Evolutionary conservation across 1,140 invertebrate genomes (phyloP).

Genomic region (Drosophila chauvacae): DNA sequence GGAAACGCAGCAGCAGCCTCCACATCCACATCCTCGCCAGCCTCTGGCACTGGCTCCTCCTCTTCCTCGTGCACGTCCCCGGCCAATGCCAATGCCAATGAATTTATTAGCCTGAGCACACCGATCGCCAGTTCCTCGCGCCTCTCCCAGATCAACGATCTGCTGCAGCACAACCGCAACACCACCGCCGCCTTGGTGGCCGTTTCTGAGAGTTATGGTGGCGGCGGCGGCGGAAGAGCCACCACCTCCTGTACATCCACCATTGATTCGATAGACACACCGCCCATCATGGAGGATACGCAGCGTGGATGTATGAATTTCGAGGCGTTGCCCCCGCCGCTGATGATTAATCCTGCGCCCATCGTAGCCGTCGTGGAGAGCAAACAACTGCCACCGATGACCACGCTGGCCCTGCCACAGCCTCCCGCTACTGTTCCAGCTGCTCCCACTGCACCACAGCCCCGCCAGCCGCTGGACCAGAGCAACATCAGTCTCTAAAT

Average conservation of each 20-base stretch:
- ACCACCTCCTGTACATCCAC: slow-evolving; percentile 26
- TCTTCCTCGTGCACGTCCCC: slow-evolving; percentile 8
- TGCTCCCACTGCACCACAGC: slow-evolving; percentile 43
- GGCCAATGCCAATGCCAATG: slow-evolving; percentile 41
- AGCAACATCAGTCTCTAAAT: slow-evolving; percentile 25
- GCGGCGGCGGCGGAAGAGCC: slow-evolving; percentile 15
- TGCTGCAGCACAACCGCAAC: slow-evolving; percentile 81
- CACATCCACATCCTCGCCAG: slow-evolving; percentile 8
- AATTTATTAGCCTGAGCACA: slow-evolving; percentile 74
- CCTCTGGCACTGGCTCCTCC: background rate
- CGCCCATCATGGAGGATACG: slow-evolving; percentile 70
- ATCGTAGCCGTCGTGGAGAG: slow-evolving; percentile 70
- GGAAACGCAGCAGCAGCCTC: slow-evolving; percentile 30
- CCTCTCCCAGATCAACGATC: slow-evolving; percentile 80
- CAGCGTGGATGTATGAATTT: slow-evolving; percentile 70
- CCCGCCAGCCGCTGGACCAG: slow-evolving; percentile 61
- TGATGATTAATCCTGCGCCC: slow-evolving; percentile 68
- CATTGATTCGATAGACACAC: slow-evolving; percentile 71
- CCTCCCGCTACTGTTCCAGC: background rate
- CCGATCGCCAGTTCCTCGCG: slow-evolving; percentile 75
- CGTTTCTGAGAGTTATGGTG: slow-evolving; percentile 63
- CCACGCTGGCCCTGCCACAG: slow-evolving; percentile 9
- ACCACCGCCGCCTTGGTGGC: slow-evolving; percentile 76
- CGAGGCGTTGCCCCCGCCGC: slow-evolving; percentile 66
- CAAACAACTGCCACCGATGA: slow-evolving; percentile 29